phyloP scores from a whole-genome alignment of 1,140 invertebrate genomes.

The Drosophila mayri region DNA sequence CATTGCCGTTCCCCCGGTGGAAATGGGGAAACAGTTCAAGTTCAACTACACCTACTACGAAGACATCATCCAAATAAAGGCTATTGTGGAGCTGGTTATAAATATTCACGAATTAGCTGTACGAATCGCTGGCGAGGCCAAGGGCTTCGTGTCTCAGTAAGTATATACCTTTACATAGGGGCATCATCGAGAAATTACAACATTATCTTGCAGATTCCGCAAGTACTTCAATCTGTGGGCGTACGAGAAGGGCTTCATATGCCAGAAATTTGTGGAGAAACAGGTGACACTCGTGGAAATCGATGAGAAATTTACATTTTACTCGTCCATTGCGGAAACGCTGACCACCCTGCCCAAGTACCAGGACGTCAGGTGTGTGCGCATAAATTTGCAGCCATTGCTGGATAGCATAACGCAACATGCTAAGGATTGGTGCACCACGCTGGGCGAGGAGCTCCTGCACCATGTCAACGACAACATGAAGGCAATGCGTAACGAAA shows the following conservation, averaged over 20 bases:
- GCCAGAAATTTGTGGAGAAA: conserved; percentile 91
- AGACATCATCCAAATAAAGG: conserved; percentile 87
- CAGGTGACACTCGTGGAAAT: conserved; percentile 90
- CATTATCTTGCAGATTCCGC: conserved; percentile 59
- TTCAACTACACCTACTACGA: conserved; percentile 90
- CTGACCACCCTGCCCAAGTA: conserved; percentile 87
- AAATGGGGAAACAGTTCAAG: conserved; percentile 86
- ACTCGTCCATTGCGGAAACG: conserved; percentile 91
- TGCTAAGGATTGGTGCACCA: conserved; percentile 90
- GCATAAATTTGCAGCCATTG: conserved; percentile 89
- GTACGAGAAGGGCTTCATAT: conserved; percentile 90
- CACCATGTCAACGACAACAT: conserved; percentile 87
- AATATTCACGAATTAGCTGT: conserved; percentile 63
- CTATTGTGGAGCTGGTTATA: conserved; percentile 86
- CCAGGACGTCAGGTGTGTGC: conserved; percentile 88
- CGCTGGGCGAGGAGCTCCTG: conserved; percentile 88
- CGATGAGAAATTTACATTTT: conserved; percentile 94
- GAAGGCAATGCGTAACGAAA: conserved; percentile 87
- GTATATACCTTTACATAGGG: background rate
- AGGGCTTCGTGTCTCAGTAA: conserved; percentile 63
- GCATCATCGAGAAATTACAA: background rate
- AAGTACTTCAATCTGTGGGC: conserved; percentile 90
- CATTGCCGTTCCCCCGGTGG: conserved; percentile 87
- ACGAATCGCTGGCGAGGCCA: conserved; percentile 52
- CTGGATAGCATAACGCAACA: conserved; percentile 88